These are phyloP conservation scores for Phlogophora meticulosa DNA, from an alignment of 2,888 invertebrate species.

Conservation along the genomic window DNA sequence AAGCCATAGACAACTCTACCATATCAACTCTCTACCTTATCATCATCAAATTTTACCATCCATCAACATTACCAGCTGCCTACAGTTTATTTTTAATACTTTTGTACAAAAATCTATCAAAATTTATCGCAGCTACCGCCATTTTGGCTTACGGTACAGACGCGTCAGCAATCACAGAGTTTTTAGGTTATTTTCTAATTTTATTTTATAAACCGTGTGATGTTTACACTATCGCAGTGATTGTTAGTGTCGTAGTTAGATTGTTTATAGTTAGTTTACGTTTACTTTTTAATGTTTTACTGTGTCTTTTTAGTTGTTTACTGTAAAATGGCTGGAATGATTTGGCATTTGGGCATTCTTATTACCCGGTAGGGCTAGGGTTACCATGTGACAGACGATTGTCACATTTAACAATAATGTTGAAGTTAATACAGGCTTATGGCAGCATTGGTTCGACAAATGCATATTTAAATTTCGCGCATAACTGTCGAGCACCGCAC, in stretches of 20 bases:
- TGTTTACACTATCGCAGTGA: constrained; percentile 84
- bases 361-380: constrained; percentile 71
- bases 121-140: constrained; percentile 72
- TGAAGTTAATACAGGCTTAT: too few relatives aligned
- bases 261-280: constrained; percentile 80
- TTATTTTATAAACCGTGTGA: constrained; percentile 84
- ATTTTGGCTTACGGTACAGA: constrained; percentile 74
- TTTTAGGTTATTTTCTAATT: constrained; percentile 77
- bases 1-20: constrained; percentile 79
- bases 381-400: too few relatives aligned
- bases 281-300: constrained; percentile 80
- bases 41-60: constrained; percentile 77
- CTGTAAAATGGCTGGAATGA: constrained; percentile 63
- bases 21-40: constrained; percentile 78
- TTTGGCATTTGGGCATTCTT: constrained; percentile 58
- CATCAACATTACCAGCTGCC: constrained; percentile 74
- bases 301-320: constrained; percentile 69
- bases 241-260: constrained; percentile 83
- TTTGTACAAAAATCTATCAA: constrained; percentile 73
- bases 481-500: too few relatives aligned
- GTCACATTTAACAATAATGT: too few relatives aligned
- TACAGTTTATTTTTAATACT: constrained; percentile 72
- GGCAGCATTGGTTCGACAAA: too few relatives aligned
- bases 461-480: too few relatives aligned
- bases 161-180: constrained; percentile 70